Base-by-base conservation (phyloP, 2,888 invertebrate species). In the Xanthia togata region DNA sequence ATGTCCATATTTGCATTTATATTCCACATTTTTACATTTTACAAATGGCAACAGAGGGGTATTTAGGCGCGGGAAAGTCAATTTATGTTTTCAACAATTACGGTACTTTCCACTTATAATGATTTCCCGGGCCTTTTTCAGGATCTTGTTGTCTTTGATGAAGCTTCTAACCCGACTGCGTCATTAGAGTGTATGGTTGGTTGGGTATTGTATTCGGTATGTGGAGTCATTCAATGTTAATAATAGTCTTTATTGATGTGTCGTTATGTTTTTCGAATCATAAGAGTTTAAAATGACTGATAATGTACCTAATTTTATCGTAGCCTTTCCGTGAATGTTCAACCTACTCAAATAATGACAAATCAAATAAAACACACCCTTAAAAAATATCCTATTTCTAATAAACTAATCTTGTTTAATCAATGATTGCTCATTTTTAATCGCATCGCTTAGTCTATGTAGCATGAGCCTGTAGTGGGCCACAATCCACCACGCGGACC, bases 1-100 rank as follows among this genome's bases (percentile, higher is more conserved):
- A 84, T 73, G 64, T 79, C 68, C 82, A 70, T 79, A 87, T 86
- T 86, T 79, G 77, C 85, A 86, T 86, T 79, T 86, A 79, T 87
- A 77, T 79, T 79, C 65, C 69, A 64, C 69, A 79, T 84, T 82
- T 85, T 87, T 73, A 76, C 87, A 70, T 82, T 82, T 75, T 53
- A 79, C 83, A 73, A 83, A 80, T 84, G 84, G 50, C 63, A 55
- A 60, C 82, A 38, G 67, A 38, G 81, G 85, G 76, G 70, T 81
- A 72, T 69, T 87, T 87, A 84, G 69, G 75, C 57, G 63, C 53
- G 73, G 64, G 38, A 63, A 73, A 73, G 82, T 87, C 73, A 79
- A 87, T 77, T 84, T 87, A 71, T 84, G 70, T 84, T 84, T 74
- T 71, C 50, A 80, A 82, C 79, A 80, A 82, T 35, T 79, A 79